Conservation (phyloP, 2,797 vertebrate genomes). For the Poecile montanus region DNA sequence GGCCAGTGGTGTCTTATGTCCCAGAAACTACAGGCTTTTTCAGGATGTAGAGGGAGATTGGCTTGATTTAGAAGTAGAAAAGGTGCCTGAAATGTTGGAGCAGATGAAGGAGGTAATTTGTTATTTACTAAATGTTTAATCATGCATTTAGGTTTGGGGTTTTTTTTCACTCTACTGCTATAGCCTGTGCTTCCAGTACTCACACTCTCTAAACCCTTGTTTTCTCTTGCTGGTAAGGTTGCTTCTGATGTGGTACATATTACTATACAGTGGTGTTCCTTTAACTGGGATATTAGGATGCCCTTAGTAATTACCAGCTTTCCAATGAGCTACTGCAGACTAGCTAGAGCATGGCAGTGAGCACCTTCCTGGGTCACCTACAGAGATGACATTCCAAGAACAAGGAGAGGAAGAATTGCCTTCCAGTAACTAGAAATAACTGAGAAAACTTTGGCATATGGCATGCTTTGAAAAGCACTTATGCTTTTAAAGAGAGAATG, state of each 20-base stretch:
- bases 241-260: neutral
- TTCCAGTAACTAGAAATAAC: neutral
- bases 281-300: neutral
- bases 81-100: neutral
- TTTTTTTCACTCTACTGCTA: neutral
- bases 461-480: neutral
- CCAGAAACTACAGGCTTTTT: neutral
- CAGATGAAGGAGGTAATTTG: neutral
- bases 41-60: neutral
- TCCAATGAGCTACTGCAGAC: neutral
- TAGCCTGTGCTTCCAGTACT: neutral
- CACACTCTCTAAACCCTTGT: neutral
- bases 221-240: neutral
- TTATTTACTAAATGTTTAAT: neutral
- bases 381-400: neutral
- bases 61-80: neutral
- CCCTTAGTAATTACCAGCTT: neutral
- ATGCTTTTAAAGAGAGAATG: neutral
- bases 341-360: neutral
- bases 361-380: neutral
- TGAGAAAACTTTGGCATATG: neutral
- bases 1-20: neutral
- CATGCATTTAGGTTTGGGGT: neutral
- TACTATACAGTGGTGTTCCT: neutral
- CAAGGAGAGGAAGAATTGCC: neutral